Conservation (phyloP, 2,888 invertebrate genomes). For the Melinaea marsaeus region DNA sequence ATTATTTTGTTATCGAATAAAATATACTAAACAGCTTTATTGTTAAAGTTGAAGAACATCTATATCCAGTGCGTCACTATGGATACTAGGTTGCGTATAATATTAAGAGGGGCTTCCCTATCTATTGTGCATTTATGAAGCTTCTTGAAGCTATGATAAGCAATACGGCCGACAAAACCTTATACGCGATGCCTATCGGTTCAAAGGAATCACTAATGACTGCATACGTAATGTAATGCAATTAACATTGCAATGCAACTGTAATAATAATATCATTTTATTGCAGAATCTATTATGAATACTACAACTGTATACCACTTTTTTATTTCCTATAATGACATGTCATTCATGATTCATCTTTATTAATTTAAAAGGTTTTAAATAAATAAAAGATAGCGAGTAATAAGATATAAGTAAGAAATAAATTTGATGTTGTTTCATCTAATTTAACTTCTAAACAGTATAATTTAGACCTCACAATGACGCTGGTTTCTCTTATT, state of each 20-base stretch:
- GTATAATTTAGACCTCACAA: conserved; percentile 68
- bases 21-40: too few relatives aligned
- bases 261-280: conserved; percentile 17
- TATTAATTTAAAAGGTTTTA: too few relatives aligned
- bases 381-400: conserved; percentile 39
- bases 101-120: conserved; percentile 12
- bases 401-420: conserved; percentile 37
- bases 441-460: conserved; percentile 75
- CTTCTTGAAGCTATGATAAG: conserved; percentile 29
- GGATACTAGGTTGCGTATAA: too few relatives aligned
- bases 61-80: neutral
- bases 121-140: conserved; percentile 27
- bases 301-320: conserved; percentile 9
- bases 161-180: conserved; percentile 36
- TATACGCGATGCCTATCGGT: conserved; percentile 31
- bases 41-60: neutral
- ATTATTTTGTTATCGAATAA: too few relatives aligned
- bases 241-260: conserved; percentile 33
- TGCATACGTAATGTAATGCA: conserved; percentile 31
- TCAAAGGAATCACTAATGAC: conserved; percentile 41
- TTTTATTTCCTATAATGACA: neutral
- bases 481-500: conserved; percentile 55
- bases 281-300: neutral
- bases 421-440: conserved; percentile 39
- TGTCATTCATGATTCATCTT: too few relatives aligned